phyloP scores from a whole-genome alignment of 1,140 invertebrate genomes.

The Nylanderia fulva region DNA sequence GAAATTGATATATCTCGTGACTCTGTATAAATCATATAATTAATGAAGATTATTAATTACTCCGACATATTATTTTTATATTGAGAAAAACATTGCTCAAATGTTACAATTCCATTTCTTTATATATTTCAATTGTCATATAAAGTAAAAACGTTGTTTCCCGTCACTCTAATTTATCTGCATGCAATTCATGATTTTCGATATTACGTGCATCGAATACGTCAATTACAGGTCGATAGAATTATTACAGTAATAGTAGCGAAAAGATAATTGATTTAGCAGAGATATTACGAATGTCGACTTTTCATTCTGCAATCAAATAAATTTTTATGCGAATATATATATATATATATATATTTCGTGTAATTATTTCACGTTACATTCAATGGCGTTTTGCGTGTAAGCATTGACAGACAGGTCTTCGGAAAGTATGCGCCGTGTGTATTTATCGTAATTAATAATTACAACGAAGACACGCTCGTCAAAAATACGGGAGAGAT shows the following conservation, averaged over 20 bases:
- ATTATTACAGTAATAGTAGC: slow-evolving; percentile 33
- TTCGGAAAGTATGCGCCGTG: slow-evolving; percentile 55
- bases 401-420: slow-evolving; percentile 60
- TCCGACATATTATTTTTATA: slow-evolving; percentile 4
- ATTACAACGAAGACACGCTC: slow-evolving; percentile 62
- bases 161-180: neutral
- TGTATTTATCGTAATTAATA: slow-evolving; percentile 70
- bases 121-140: neutral
- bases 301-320: slow-evolving; percentile 11
- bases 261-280: slow-evolving; percentile 44
- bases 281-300: neutral
- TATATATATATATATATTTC: too few relatives aligned
- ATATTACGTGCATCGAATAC: neutral
- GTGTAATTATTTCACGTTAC: neutral
- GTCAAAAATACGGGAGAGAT: neutral
- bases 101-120: neutral
- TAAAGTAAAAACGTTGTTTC: neutral
- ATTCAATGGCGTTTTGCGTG: neutral
- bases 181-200: neutral
- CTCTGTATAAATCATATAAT: too few relatives aligned
- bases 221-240: neutral
- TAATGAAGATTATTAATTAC: neutral
- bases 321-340: slow-evolving; percentile 27
- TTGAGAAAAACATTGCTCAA: neutral
- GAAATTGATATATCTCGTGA: too few relatives aligned